Percentiles rank a stretch among this genome's conserved stretches.
Conservation (phyloP, 2,797 vertebrate species). For the Lindbergichthys nudifrons region DNA sequence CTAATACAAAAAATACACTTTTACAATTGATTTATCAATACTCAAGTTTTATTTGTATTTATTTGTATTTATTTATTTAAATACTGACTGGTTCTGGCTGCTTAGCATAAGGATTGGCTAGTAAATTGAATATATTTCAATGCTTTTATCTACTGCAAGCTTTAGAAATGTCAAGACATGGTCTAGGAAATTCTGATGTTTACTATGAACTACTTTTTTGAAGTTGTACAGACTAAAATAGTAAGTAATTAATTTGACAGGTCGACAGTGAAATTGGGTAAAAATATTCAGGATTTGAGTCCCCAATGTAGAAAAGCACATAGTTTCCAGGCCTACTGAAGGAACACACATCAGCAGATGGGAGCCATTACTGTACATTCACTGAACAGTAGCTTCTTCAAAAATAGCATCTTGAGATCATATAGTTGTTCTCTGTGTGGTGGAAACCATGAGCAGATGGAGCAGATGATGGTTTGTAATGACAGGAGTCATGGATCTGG, state of each 20-base stretch:
- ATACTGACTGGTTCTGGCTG: not conserved
- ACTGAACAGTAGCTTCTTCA: slow-evolving; percentile 2
- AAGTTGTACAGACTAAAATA: not conserved
- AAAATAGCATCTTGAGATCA: slow-evolving; percentile 13
- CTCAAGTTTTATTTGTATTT: too few species aligned
- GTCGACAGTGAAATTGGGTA: not conserved
- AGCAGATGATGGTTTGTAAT: slow-evolving; percentile 9
- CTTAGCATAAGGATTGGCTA: not conserved
- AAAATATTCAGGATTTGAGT: not conserved
- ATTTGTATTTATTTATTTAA: too few species aligned
- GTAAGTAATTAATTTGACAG: not conserved
- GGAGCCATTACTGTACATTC: not conserved
- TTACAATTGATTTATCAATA: not conserved
- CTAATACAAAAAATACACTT: not conserved
- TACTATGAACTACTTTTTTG: not conserved
- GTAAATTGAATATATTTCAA: too few species aligned
- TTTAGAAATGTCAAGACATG: not conserved
- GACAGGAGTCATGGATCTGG: slow-evolving; percentile 11
- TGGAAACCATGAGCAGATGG: slow-evolving; percentile 20
- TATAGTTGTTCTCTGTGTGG: not conserved
- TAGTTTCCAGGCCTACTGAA: not conserved
- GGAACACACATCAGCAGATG: not conserved
- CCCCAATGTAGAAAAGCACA: not conserved
- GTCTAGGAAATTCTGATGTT: not conserved
- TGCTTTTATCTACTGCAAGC: not conserved